phyloP scores from a whole-genome alignment of 2,797 vertebrate species.

The Margarornis squamiger region DNA sequence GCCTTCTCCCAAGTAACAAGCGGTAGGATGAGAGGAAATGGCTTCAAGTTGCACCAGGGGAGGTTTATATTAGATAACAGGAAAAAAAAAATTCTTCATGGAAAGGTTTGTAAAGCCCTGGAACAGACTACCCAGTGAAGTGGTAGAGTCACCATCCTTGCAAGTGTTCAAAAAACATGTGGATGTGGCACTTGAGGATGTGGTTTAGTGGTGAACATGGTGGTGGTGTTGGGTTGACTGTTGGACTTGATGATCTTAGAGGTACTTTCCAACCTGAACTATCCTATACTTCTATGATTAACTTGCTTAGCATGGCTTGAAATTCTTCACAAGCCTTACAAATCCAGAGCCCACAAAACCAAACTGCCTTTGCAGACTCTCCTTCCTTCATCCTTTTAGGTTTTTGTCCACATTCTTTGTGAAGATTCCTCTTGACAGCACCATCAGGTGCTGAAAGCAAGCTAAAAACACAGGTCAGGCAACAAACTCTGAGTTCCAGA shows the following conservation, averaged over 20 bases:
- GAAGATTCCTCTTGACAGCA: not conserved
- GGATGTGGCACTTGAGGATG: not conserved
- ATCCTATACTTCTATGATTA: not conserved
- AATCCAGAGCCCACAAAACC: not conserved
- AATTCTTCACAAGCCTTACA: not conserved
- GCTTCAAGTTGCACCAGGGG: not conserved
- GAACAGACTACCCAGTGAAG: not conserved
- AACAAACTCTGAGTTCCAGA: not conserved
- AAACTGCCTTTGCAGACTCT: not conserved
- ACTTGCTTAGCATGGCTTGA: not conserved
- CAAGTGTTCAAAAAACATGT: fast-evolving
- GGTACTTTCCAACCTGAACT: not conserved
- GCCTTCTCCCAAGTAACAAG: not conserved
- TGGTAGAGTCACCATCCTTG: too few relatives aligned
- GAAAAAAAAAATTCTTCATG: not conserved
- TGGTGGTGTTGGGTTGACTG: not conserved
- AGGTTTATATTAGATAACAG: not conserved
- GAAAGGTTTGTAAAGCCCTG: not conserved
- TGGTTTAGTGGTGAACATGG: not conserved
- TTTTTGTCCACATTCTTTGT: fast-evolving
- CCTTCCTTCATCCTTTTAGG: fast-evolving
- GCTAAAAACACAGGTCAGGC: not conserved
- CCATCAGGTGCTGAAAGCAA: not conserved
- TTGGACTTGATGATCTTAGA: not conserved
- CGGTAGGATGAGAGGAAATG: not conserved